phyloP scores from a whole-genome alignment of 2,888 invertebrate genomes.

The Drosophila prolongata region DNA sequence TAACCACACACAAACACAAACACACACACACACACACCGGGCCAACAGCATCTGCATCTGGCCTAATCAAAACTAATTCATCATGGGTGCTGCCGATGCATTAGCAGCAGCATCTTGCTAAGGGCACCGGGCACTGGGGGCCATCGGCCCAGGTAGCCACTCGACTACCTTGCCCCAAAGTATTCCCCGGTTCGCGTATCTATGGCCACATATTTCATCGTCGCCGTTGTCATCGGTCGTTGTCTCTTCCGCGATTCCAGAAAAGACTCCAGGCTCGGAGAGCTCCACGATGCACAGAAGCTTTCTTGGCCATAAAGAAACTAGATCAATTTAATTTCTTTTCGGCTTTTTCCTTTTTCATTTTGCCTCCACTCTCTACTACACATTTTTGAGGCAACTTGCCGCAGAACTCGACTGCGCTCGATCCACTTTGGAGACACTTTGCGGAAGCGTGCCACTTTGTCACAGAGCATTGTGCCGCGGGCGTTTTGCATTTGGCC shows the following conservation, averaged over 20 bases:
- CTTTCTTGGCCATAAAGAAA: constrained; percentile 76
- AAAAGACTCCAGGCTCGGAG: background rate
- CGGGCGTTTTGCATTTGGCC: constrained; percentile 65
- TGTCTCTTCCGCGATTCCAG: constrained; percentile 33
- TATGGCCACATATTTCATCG: constrained; percentile 75
- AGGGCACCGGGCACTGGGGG: constrained; percentile 22
- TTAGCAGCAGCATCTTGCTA: constrained; percentile 59
- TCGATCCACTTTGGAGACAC: constrained; percentile 62
- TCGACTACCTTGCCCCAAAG: constrained; percentile 23
- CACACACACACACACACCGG: constrained; percentile 5
- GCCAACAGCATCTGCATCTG: constrained; percentile 22
- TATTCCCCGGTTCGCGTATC: constrained; percentile 57
- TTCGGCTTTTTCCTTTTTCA: constrained; percentile 41
- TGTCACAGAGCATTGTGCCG: constrained; percentile 75
- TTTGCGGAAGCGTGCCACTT: constrained; percentile 77
- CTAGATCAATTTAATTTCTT: constrained; percentile 78
- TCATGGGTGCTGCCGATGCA: constrained; percentile 78
- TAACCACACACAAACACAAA: background rate
- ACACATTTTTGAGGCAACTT: constrained; percentile 2
- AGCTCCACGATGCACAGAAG: constrained; percentile 64
- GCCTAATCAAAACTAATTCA: constrained; percentile 77
- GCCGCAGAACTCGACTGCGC: background rate
- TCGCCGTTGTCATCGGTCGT: constrained; percentile 48
- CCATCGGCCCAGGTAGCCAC: constrained; percentile 24
- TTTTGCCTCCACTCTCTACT: background rate